Evolutionary conservation across 2,113 vertebrate genomes (phyloP), one percentile per base, ranked within the genome.

Genomic region (Chloropsis cyanopogon): DNA sequence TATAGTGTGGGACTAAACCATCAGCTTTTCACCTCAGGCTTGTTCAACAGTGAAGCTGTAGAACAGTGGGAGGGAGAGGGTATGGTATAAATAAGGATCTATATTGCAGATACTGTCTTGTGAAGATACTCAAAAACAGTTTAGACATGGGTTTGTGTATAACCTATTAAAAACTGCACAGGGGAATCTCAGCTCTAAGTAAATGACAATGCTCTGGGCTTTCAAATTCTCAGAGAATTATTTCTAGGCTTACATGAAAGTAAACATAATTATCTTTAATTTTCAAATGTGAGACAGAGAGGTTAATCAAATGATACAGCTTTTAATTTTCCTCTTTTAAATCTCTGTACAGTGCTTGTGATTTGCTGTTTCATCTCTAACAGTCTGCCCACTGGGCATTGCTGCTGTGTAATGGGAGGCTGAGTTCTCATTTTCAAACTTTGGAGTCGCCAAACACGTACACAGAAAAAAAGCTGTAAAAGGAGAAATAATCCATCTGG

Each of bases 281-380:
- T 96, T 90, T 86, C 79, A 88, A 39, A 77, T 60, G 53, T 71
- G 78, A 90, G 59, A 79, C 72, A 86, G 26, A 49, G 68, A 92
- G 70, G 84, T 91, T 95, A 94, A 96, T 91, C 88, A 91, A 90
- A 90, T 53, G 19, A 70, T 53, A 21, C 35, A 70, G 79, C 75
- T 94, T 92, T 95, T 92, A 47, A 88, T 96, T 93, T 92, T 29
- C 37, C 39, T 10, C 35, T 80, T 80, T 83, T 59, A 64, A 95
- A 80, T 79, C 33, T 92, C 56, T 41, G 7, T 13, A 28, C 35
- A 52, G 72, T 37, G 63, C 46, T 71, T 81, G 49, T 33, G 81
- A 59, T 60, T 91, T 91, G 56, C 56, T 83, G 35, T 80, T 89
- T 85, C 31, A 33, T 72, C 50, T 70, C 52, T 47, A 80, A 61